phyloP scores from a whole-genome alignment of 2,888 invertebrate species.

The Limnephilus lunatus region DNA sequence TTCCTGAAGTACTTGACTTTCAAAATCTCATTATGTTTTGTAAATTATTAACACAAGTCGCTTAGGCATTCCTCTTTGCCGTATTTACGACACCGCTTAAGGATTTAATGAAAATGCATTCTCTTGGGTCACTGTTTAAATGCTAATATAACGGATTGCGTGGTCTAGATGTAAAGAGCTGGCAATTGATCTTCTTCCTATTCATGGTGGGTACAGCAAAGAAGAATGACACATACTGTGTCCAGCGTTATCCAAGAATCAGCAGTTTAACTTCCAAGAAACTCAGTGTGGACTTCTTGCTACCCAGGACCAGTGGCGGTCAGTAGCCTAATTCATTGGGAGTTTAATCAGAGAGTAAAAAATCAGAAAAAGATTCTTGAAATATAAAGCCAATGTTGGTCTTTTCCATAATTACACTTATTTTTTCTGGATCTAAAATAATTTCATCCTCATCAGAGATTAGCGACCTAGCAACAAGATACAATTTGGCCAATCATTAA shows the following conservation, averaged over 20 bases:
- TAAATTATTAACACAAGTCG: not conserved
- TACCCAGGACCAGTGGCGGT: too few species aligned
- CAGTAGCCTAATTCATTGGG: too few species aligned
- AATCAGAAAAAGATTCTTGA: too few species aligned
- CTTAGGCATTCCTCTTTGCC: not conserved
- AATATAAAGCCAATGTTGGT: too few species aligned
- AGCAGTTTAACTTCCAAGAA: not conserved
- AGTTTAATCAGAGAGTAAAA: too few species aligned
- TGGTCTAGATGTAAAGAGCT: not conserved
- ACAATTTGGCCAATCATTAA: too few species aligned
- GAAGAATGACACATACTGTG: not conserved
- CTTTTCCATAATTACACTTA: too few species aligned
- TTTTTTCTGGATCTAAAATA: too few species aligned
- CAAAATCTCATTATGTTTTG: slow-evolving; percentile 25
- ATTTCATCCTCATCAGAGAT: too few species aligned
- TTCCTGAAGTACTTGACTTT: slow-evolving; percentile 32
- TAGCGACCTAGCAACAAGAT: too few species aligned
- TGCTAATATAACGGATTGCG: not conserved
- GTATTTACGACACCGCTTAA: not conserved
- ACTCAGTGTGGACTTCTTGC: not conserved
- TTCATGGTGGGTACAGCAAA: not conserved
- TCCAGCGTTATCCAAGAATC: not conserved
- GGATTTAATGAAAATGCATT: not conserved
- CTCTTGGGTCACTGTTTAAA: not conserved
- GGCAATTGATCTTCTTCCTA: not conserved